Evolutionary conservation across 2,797 vertebrate genomes (phyloP).

Genomic region (Garrulus glandarius): DNA sequence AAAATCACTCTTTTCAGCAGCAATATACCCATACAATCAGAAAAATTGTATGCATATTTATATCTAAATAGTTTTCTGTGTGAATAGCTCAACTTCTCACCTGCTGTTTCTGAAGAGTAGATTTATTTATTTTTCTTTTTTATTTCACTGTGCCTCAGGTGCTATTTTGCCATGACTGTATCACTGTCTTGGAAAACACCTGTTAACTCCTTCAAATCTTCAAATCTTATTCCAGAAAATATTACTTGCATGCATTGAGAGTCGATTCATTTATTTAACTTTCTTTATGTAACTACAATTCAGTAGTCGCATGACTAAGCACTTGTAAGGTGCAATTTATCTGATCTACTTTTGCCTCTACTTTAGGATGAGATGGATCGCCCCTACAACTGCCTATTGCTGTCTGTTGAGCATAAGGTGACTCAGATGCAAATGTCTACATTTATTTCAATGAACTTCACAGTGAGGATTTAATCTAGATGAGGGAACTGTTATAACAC

Average conservation of each 20-base stretch:
- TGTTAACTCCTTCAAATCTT: background rate
- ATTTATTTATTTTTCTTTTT: background rate
- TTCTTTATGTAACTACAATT: background rate
- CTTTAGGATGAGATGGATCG: background rate
- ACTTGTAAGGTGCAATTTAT: background rate
- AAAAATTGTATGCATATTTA: background rate
- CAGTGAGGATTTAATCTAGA: background rate
- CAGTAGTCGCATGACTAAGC: background rate
- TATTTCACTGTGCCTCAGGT: background rate
- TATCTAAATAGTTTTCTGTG: background rate
- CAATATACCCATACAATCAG: background rate
- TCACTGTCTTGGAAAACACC: background rate
- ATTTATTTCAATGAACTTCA: background rate
- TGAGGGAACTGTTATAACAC: background rate
- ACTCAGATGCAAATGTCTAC: background rate
- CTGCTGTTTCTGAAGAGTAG: background rate
- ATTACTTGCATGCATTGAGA: background rate
- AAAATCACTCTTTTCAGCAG: background rate
- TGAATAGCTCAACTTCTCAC: background rate
- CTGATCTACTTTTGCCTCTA: background rate
- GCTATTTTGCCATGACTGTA: background rate
- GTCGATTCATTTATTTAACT: background rate
- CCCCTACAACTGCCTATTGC: background rate
- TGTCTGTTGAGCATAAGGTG: background rate
- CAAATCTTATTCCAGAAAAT: background rate